Percentiles rank a stretch among this genome's conserved stretches.
Evolutionary conservation across 1,140 invertebrate species (phyloP).

Genomic region (Choristoneura fumiferana): DNA sequence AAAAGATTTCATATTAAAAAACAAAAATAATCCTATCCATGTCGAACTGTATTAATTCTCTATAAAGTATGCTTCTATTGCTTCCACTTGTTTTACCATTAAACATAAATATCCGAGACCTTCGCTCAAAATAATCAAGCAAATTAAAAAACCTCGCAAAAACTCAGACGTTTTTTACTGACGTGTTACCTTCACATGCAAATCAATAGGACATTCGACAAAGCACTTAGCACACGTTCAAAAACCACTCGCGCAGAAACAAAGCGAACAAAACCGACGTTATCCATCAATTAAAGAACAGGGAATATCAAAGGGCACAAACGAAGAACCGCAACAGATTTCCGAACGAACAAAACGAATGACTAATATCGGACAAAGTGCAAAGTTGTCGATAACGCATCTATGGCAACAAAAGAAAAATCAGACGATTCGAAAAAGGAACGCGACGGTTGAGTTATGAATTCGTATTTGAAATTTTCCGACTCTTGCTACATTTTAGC

Average conservation of each 20-base stretch:
- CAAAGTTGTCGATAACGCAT: conserved; percentile 56
- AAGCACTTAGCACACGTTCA: conserved; percentile 45
- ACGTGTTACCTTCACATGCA: conserved; percentile 8
- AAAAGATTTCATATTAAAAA: too few species aligned
- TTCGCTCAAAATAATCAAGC: neutral
- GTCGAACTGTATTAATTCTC: too few species aligned
- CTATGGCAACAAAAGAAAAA: conserved; percentile 63
- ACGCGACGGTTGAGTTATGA: conserved; percentile 41
- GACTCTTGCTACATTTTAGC: conserved; percentile 21
- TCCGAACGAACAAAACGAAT: conserved; percentile 32
- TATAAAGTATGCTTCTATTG: too few species aligned
- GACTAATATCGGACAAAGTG: conserved; percentile 69
- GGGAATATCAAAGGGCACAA: conserved; percentile 64
- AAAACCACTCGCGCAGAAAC: conserved; percentile 38
- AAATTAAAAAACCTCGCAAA: conserved; percentile 3
- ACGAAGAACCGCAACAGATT: conserved; percentile 65
- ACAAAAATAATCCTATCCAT: too few species aligned
- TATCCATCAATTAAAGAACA: conserved; percentile 72
- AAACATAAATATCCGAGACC: neutral
- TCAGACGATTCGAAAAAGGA: conserved; percentile 55
- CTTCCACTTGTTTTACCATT: too few species aligned
- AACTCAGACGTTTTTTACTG: neutral
- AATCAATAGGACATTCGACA: conserved; percentile 28
- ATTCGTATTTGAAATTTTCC: conserved; percentile 50
- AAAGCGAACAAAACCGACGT: conserved; percentile 51